Percentiles rank a stretch among this genome's conserved stretches.
phyloP scores from a whole-genome alignment of 2,797 vertebrate species.

The Syngnathus rostellatus region DNA sequence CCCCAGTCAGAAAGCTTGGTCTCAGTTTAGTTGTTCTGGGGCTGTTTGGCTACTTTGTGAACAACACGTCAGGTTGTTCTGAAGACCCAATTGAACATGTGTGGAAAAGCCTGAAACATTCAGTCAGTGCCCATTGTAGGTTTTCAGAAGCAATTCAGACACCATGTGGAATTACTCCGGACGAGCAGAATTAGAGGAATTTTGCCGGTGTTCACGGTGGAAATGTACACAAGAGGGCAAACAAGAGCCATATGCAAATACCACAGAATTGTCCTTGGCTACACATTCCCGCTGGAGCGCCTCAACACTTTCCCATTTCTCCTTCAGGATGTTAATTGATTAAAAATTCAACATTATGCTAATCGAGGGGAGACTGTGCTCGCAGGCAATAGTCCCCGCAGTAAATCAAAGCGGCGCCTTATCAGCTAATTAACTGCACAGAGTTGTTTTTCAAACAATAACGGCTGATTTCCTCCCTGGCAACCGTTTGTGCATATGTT shows the following conservation, averaged over 20 bases:
- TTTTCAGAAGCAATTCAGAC: not conserved
- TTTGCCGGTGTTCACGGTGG: constrained; percentile 12
- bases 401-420: constrained; percentile 49
- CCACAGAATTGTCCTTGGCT: constrained; percentile 43
- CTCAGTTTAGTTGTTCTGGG: no score
- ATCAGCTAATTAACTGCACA: constrained; percentile 58
- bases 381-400: constrained; percentile 38
- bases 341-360: constrained; percentile 62
- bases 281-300: constrained; percentile 38
- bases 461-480: constrained; percentile 15
- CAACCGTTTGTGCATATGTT: constrained; percentile 27
- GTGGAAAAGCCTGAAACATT: not conserved
- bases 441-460: constrained; percentile 59
- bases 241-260: constrained; percentile 39
- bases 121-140: not conserved
- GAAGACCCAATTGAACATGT: not conserved
- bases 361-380: constrained; percentile 41
- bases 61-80: not conserved
- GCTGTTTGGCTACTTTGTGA: not conserved
- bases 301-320: constrained; percentile 49
- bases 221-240: constrained; percentile 20
- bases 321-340: constrained; percentile 54
- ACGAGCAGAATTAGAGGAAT: constrained; percentile 17
- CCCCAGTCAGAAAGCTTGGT: no score
- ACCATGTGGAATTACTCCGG: constrained; percentile 47